phyloP scores from a whole-genome alignment of 2,797 vertebrate genomes.

The Sparus aurata region DNA sequence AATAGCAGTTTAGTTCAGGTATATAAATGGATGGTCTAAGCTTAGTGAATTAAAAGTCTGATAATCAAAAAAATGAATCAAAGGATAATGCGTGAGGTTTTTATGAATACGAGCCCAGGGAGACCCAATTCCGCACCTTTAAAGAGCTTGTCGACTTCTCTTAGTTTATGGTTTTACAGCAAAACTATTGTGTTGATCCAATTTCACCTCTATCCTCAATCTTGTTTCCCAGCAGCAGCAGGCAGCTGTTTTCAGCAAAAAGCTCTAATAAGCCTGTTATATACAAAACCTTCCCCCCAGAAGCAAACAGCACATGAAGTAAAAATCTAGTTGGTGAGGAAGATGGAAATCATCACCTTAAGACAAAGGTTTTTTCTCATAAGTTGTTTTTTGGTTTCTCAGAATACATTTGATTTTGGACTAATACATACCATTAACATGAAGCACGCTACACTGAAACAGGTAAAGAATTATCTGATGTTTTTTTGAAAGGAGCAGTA shows the following conservation, averaged over 20 bases:
- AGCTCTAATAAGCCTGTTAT: not conserved
- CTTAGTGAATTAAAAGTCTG: not conserved
- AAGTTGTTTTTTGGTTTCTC: not conserved
- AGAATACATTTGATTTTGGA: not conserved
- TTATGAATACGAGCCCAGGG: not conserved
- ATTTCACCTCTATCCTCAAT: not conserved
- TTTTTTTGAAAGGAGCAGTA: not conserved
- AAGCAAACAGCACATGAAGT: not conserved
- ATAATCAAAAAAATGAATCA: not conserved
- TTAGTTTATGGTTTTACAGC: not conserved
- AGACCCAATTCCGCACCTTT: not conserved
- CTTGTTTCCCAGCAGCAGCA: not conserved
- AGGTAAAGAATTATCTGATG: not conserved
- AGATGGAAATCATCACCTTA: not conserved
- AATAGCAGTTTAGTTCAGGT: not conserved
- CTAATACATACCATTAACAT: not conserved
- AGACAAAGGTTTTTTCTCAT: not conserved
- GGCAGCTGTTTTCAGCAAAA: not conserved
- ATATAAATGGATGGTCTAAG: not conserved
- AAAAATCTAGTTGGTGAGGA: not conserved
- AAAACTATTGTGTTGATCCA: not conserved
- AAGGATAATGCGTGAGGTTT: not conserved
- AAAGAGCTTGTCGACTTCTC: not conserved
- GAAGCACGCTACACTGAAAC: not conserved
- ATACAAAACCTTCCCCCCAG: not conserved